Evolutionary conservation across 2,888 invertebrate species (phyloP).

Genomic region (Archaeoteleia sp.): DNA sequence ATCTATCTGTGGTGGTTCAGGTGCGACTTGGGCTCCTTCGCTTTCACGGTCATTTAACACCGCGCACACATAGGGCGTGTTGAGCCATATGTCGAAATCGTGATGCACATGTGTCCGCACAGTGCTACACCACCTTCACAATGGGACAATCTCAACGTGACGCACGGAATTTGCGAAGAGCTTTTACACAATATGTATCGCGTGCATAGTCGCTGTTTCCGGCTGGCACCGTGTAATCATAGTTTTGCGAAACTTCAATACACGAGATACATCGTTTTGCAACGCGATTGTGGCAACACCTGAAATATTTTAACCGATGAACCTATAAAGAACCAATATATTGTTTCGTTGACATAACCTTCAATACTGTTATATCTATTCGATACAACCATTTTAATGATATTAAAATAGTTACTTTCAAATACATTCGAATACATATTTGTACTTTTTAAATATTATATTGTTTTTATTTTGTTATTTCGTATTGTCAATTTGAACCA

Average conservation of each 20-base stretch:
- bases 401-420: too few species aligned
- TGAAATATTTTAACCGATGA: too few species aligned
- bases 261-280: background rate
- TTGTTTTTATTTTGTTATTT: too few species aligned
- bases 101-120: conserved; percentile 50
- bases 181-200: conserved; percentile 38
- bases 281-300: too few species aligned
- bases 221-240: conserved; percentile 30
- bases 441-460: too few species aligned
- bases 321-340: too few species aligned
- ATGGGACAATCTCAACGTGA: conserved; percentile 44
- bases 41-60: conserved; percentile 50
- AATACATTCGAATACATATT: too few species aligned
- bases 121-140: conserved; percentile 30
- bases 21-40: conserved; percentile 44
- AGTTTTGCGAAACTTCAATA: conserved; percentile 27
- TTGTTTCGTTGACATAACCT: too few species aligned
- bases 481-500: too few species aligned
- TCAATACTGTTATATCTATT: too few species aligned
- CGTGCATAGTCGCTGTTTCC: conserved; percentile 29
- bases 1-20: conserved; percentile 46
- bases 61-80: conserved; percentile 29
- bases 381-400: too few species aligned
- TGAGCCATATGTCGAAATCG: conserved; percentile 47
- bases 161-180: conserved; percentile 41